Percentiles rank a stretch among this genome's conserved stretches.
phyloP scores from a whole-genome alignment of 2,888 invertebrate species.

The Acleris literana region DNA sequence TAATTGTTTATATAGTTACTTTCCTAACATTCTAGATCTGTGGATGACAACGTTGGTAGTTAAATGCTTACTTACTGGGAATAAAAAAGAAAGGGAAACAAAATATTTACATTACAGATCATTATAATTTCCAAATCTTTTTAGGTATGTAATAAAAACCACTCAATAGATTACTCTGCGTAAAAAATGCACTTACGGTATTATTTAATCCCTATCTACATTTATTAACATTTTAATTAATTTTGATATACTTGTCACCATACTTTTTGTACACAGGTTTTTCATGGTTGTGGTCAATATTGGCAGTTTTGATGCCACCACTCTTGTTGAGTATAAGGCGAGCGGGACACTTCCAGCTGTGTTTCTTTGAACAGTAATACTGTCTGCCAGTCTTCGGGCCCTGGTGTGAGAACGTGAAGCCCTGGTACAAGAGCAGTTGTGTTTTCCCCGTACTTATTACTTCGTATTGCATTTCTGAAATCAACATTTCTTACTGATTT shows the following conservation, averaged over 20 bases:
- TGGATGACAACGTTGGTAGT: too few relatives aligned
- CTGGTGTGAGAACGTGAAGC: conserved; percentile 41
- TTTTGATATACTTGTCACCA: conserved; percentile 8
- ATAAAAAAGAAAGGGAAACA: too few relatives aligned
- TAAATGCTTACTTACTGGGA: too few relatives aligned
- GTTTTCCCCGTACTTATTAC: conserved; percentile 33
- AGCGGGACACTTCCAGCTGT: conserved; percentile 11
- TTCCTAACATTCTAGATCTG: too few relatives aligned
- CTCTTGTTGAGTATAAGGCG: background rate
- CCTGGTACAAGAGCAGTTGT: conserved; percentile 39
- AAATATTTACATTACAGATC: too few relatives aligned
- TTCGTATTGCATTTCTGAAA: conserved; percentile 33
- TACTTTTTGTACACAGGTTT: background rate
- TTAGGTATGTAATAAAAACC: too few relatives aligned
- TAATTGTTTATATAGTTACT: too few relatives aligned
- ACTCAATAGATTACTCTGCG: too few relatives aligned
- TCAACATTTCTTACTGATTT: background rate
- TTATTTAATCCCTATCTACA: background rate
- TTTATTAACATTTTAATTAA: background rate
- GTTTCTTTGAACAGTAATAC: conserved; percentile 40
- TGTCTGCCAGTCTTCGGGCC: conserved; percentile 32
- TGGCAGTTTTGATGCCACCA: background rate
- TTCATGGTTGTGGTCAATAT: conserved; percentile 9
- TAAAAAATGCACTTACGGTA: too few relatives aligned
- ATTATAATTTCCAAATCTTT: too few relatives aligned